Evolutionary conservation across 2,888 invertebrate species (phyloP), one percentile per base, ranked within the genome.

Genomic region (Dione juno): DNA sequence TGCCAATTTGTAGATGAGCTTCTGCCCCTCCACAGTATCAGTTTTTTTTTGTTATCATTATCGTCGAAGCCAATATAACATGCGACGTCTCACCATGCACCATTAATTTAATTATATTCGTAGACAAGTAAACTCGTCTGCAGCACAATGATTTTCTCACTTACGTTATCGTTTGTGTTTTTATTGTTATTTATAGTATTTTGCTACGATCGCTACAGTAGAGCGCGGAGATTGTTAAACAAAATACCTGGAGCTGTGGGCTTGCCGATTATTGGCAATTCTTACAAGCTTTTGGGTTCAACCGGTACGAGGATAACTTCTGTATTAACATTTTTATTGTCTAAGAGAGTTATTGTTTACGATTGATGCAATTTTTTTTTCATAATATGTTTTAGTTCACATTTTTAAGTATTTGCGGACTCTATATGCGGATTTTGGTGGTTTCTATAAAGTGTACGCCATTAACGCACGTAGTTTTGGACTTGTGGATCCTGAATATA

Each of bases 101-200:
- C 37, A 16, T 37, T 57, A n/a, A 57, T 57, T 57, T 16, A 16
- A 16, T 6, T 16, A 16, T 0, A 37, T 57, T 10, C 16, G n/a
- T 28, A 28, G 43, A 28, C 7, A 28, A 7, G n/a, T n/a, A 28
- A 61, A 19, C n/a, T 11, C 45, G 45, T 28, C 41, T 35, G 2
- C 10, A 0, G 7, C 3, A 28, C 28, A 61, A 61, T 61, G 61
- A 28, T 45, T 28, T 21, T 28, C 7, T 28, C 45, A 21, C n/a
- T 61, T 61, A n/a, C 21, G 10, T 21, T 11, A 28, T 21, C n/a
- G 3, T 45, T n/a, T 45, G 6, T 61, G 21, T 35, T 61, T 28
- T 11, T 61, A n/a, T 61, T 61, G 28, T 16, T 61, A 28, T 61
- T 61, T 28, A 61, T 43, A 45, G 43, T 61, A n/a, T 9, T 45